A percentile compares a stretch with the other conserved stretches of the same genome.
Conservation (phyloP, 1,140 invertebrate genomes). For the Trachymyrmex cornetzi region DNA sequence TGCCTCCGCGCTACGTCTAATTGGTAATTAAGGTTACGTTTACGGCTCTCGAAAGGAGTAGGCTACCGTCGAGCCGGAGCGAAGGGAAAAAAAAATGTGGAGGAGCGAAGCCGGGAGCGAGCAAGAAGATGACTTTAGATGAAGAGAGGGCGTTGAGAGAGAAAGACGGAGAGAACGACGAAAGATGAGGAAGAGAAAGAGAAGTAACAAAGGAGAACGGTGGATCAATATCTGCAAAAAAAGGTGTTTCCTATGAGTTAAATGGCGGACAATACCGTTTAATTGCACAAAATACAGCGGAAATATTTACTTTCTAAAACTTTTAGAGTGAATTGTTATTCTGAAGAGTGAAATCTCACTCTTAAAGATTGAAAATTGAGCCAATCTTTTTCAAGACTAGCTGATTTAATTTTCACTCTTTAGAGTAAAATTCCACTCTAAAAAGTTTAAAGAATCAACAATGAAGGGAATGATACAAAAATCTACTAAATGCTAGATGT, state of each 20-base stretch:
- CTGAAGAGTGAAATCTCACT: too few relatives aligned
- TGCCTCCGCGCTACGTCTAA: conserved; percentile 85
- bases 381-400: too few relatives aligned
- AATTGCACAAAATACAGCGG: conserved; percentile 59
- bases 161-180: conserved; percentile 22
- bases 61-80: conserved; percentile 68
- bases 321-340: too few relatives aligned
- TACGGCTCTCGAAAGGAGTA: conserved; percentile 77
- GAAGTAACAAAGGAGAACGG: background rate
- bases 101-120: conserved; percentile 22
- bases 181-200: conserved; percentile 38
- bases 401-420: too few relatives aligned
- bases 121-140: background rate
- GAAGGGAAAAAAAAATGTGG: conserved; percentile 47
- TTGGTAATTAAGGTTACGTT: conserved; percentile 86
- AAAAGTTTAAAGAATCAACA: too few relatives aligned
- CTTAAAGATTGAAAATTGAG: too few relatives aligned
- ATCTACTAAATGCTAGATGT: background rate
- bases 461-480: background rate
- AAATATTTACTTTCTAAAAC: background rate
- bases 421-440: too few relatives aligned
- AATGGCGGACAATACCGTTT: conserved; percentile 65
- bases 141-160: background rate
- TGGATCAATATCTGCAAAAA: conserved; percentile 17
- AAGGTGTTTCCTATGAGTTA: conserved; percentile 63